Conservation (phyloP, 2,888 invertebrate species). For the Dendrolimus houi region DNA sequence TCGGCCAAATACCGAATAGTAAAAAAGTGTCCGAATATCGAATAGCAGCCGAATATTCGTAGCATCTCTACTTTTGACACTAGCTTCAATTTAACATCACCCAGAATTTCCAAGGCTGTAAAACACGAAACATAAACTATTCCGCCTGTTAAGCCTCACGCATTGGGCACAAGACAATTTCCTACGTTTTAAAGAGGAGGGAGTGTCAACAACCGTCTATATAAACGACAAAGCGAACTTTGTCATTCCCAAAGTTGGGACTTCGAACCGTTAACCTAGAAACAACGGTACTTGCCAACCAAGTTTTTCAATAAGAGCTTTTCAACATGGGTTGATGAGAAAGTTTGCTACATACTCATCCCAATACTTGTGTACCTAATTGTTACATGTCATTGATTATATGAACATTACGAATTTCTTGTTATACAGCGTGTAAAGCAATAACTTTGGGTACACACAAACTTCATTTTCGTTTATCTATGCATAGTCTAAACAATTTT, state of each 20-base stretch:
- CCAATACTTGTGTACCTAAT: constrained; percentile 18
- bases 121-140: not conserved
- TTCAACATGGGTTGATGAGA: constrained; percentile 38
- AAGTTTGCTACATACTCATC: constrained; percentile 31
- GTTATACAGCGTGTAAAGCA: too few species aligned
- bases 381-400: not conserved
- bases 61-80: too few species aligned
- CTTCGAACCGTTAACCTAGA: constrained; percentile 42
- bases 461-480: too few species aligned
- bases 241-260: constrained; percentile 34
- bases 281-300: constrained; percentile 34
- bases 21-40: too few species aligned
- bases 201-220: constrained; percentile 28
- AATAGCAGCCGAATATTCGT: too few species aligned
- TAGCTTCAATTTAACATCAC: too few species aligned
- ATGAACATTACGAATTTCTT: too few species aligned
- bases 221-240: constrained; percentile 41
- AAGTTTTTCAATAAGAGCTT: constrained; percentile 61
- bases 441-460: too few species aligned
- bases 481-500: too few species aligned
- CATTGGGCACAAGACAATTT: constrained; percentile 12
- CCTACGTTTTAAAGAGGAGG: constrained; percentile 27
- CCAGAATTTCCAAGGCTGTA: not conserved
- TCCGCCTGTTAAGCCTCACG: not conserved
- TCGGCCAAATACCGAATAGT: too few species aligned